Conservation (phyloP, 2,797 vertebrate species). For the Scolopax bukidnonensis region DNA sequence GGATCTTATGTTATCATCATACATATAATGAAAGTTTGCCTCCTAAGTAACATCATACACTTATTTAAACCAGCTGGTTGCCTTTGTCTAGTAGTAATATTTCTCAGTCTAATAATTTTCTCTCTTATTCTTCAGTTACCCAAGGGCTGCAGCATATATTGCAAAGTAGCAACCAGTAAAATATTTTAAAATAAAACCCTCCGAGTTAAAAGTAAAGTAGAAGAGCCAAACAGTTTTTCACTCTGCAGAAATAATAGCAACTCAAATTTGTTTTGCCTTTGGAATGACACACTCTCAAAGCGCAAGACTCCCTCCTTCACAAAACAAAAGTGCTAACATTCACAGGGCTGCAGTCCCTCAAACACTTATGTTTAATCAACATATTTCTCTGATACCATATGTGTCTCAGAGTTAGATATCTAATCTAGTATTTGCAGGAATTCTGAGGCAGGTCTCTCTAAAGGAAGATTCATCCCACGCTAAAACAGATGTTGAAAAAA, state of each 20-base stretch:
- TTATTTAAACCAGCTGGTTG: slow-evolving; percentile 2
- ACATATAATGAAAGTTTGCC: slow-evolving; percentile 8
- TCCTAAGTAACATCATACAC: background rate
- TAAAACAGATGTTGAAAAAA: background rate
- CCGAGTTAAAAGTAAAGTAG: background rate
- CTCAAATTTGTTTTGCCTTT: background rate
- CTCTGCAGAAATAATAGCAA: background rate
- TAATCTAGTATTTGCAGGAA: background rate
- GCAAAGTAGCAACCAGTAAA: background rate
- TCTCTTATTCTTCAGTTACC: background rate
- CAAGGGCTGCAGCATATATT: background rate
- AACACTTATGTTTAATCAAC: background rate
- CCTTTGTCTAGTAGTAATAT: background rate
- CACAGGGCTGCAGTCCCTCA: background rate
- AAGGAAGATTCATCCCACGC: background rate
- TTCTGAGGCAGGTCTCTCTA: background rate
- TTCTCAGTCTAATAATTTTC: slow-evolving; percentile 10
- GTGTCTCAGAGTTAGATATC: background rate
- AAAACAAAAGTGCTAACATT: background rate
- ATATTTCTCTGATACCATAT: background rate
- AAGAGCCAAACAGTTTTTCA: background rate
- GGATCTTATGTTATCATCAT: slow-evolving; percentile 16
- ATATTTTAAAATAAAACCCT: background rate
- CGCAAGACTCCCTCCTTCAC: background rate
- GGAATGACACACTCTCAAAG: background rate